Evolutionary conservation across 2,797 vertebrate genomes (phyloP).

Genomic region (Prionace glauca): DNA sequence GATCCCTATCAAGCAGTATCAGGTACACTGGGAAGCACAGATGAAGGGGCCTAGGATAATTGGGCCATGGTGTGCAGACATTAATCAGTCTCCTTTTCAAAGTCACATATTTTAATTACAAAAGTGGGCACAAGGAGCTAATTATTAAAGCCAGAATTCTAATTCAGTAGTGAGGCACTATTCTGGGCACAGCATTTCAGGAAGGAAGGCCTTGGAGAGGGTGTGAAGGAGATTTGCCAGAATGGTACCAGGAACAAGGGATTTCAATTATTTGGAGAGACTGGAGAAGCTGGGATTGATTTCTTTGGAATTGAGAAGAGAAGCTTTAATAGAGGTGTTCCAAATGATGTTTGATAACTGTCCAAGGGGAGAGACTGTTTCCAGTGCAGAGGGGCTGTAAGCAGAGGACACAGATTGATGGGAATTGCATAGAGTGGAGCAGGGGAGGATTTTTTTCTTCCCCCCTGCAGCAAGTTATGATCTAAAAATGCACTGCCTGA

Average conservation of each 20-base stretch:
- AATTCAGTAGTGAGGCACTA: background rate
- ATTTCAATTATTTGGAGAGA: background rate
- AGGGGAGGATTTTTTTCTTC: background rate
- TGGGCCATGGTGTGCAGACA: background rate
- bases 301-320: background rate
- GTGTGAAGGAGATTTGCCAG: background rate
- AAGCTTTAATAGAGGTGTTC: background rate
- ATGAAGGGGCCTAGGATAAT: background rate
- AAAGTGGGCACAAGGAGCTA: background rate
- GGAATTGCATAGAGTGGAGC: background rate
- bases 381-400: background rate
- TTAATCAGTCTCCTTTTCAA: conserved; percentile 13
- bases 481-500: background rate
- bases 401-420: background rate
- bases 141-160: background rate
- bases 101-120: background rate
- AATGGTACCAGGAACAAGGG: background rate
- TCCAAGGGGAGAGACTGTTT: background rate
- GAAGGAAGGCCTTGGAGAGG: background rate
- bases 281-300: background rate
- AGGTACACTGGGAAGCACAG: background rate
- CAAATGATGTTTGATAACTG: background rate
- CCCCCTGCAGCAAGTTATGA: background rate
- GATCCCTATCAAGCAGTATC: background rate
- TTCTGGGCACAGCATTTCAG: background rate